These are phyloP conservation scores for Drosophila longiperda DNA, from an alignment of 2,888 invertebrate species.

Conservation along the genomic window DNA sequence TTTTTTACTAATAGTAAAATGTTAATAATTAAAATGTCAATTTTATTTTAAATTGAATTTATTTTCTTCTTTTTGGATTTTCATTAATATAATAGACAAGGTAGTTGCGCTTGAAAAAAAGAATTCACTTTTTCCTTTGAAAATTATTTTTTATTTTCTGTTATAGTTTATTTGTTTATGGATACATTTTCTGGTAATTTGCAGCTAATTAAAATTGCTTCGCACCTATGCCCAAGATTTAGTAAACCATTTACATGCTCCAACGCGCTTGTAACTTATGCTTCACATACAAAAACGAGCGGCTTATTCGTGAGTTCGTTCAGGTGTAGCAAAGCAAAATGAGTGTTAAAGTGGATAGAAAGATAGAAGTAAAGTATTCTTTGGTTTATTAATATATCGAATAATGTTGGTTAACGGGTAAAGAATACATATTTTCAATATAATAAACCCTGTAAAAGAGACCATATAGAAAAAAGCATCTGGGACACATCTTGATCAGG, in stretches of 20 bases:
- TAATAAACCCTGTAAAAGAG: background rate
- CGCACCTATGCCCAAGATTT: conserved; percentile 42
- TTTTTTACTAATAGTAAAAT: background rate
- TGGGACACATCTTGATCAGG: background rate
- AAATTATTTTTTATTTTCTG: background rate
- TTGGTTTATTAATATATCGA: background rate
- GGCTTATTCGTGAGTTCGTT: conserved; percentile 11
- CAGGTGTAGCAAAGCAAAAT: background rate
- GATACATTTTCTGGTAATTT: conserved; percentile 34
- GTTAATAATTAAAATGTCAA: too few species aligned
- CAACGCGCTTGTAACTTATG: conserved; percentile 59
- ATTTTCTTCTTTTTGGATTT: background rate
- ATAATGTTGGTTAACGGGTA: background rate
- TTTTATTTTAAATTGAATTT: background rate
- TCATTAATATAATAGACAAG: background rate
- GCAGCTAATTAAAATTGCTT: conserved; percentile 51
- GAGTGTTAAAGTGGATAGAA: background rate
- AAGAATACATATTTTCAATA: background rate
- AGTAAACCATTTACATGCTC: conserved; percentile 69
- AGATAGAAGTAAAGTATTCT: background rate
- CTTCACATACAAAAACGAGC: conserved; percentile 14
- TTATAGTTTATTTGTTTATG: conserved; percentile 28
- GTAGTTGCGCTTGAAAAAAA: background rate
- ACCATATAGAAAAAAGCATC: background rate
- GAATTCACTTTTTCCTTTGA: background rate